phyloP scores from a whole-genome alignment of 2,888 invertebrate species.

The Petrolisthes cinctipes region DNA sequence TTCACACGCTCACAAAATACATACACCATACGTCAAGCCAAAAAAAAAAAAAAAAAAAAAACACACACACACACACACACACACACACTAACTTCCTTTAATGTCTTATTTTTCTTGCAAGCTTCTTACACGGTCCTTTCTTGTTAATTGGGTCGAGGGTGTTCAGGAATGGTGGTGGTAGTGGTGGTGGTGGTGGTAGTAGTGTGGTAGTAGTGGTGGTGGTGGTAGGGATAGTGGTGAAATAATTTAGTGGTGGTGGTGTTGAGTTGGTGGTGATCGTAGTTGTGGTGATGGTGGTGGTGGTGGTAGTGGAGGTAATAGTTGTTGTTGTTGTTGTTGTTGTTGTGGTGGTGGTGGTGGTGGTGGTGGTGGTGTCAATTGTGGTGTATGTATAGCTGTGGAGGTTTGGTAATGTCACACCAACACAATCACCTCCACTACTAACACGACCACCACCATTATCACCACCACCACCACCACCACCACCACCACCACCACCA shows the following conservation, averaged over 20 bases:
- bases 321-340: neutral
- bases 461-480: neutral
- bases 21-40: neutral
- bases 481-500: neutral
- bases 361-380: neutral
- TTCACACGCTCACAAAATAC: neutral
- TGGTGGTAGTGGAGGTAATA: conserved; percentile 2
- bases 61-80: neutral
- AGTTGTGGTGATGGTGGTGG: neutral
- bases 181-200: conserved; percentile 9
- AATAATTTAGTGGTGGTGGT: conserved; percentile 1
- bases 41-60: neutral
- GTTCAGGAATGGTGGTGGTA: neutral
- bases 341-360: neutral
- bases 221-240: neutral
- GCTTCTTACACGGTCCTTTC: neutral
- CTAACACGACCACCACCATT: neutral
- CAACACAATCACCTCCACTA: no score
- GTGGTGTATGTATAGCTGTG: neutral
- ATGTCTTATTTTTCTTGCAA: neutral
- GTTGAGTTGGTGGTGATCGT: neutral
- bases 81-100: neutral
- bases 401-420: neutral
- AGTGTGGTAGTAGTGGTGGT: conserved; percentile 12
- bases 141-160: neutral